Evolutionary conservation across 2,113 vertebrate genomes (phyloP).

Genomic region (Nannobrachium achirus): DNA sequence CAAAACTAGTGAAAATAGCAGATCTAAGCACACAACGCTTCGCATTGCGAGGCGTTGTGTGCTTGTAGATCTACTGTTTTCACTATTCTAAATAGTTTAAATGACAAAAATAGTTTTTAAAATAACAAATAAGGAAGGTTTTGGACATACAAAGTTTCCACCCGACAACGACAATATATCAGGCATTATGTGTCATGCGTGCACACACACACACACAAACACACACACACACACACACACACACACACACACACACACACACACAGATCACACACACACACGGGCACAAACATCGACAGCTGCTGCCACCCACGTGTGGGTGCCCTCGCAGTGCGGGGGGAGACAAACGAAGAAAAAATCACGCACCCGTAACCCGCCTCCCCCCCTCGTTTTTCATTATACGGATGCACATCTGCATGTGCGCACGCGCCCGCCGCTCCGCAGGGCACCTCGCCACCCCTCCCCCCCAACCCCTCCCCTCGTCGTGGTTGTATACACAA

Average conservation of each 20-base stretch:
- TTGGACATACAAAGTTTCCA: too few species aligned
- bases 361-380: background rate
- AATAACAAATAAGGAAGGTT: too few species aligned
- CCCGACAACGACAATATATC: background rate
- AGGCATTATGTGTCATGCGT: slow-evolving; percentile 17
- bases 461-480: background rate
- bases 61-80: too few species aligned
- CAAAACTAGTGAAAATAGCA: too few species aligned
- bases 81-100: too few species aligned
- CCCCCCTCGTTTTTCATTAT: slow-evolving; percentile 11
- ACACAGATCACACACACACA: background rate
- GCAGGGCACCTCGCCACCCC: slow-evolving; percentile 43
- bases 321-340: too few species aligned
- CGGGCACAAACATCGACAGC: background rate
- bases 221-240: slow-evolving; percentile 15
- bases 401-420: slow-evolving; percentile 2
- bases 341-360: too few species aligned
- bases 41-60: too few species aligned
- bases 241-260: slow-evolving; percentile 25
- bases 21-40: too few species aligned
- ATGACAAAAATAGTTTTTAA: too few species aligned
- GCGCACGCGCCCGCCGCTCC: slow-evolving; percentile 18
- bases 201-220: background rate
- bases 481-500: slow-evolving; percentile 56
- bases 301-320: background rate